These are phyloP conservation scores for Standfussiana lucernea DNA, from an alignment of 2,888 invertebrate genomes.

Conservation along the genomic window DNA sequence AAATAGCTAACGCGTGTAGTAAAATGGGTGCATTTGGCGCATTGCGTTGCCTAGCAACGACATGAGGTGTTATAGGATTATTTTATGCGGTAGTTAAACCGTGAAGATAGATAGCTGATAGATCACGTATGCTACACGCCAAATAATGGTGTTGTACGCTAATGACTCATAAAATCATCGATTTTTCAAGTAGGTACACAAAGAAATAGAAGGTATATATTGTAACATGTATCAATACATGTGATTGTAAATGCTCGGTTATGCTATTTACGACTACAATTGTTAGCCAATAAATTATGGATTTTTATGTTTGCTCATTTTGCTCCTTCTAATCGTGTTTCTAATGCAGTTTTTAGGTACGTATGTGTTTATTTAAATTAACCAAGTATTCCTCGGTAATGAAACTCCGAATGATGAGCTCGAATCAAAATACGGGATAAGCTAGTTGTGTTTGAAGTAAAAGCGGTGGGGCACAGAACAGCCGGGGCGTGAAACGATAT, in stretches of 20 bases:
- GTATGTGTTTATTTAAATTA: constrained; percentile 12
- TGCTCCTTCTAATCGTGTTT: constrained; percentile 10
- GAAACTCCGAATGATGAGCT: not conserved
- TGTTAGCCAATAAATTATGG: constrained; percentile 47
- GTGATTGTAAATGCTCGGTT: constrained; percentile 45
- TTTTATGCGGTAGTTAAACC: constrained; percentile 52
- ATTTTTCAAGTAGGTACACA: constrained; percentile 26
- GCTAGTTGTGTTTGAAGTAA: constrained; percentile 1
- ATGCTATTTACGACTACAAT: constrained; percentile 47
- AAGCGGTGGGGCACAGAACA: not conserved
- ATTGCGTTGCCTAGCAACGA: constrained; percentile 86
- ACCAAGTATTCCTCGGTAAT: not conserved
- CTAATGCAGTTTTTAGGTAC: not conserved
- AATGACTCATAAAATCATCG: constrained; percentile 33
- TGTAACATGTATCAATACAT: constrained; percentile 34
- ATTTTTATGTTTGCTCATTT: constrained; percentile 23
- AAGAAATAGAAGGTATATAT: constrained; percentile 15
- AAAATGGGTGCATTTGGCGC: constrained; percentile 83
- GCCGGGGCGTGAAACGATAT: constrained; percentile 4
- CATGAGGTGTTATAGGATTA: constrained; percentile 51
- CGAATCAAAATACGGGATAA: constrained; percentile 3
- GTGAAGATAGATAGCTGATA: constrained; percentile 17
- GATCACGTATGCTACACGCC: constrained; percentile 9
- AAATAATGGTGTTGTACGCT: constrained; percentile 3
- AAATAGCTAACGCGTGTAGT: constrained; percentile 68